A percentile compares a stretch with the other conserved stretches of the same genome.
phyloP scores from a whole-genome alignment of 2,113 vertebrate species.

The Mystacornis crossleyi region DNA sequence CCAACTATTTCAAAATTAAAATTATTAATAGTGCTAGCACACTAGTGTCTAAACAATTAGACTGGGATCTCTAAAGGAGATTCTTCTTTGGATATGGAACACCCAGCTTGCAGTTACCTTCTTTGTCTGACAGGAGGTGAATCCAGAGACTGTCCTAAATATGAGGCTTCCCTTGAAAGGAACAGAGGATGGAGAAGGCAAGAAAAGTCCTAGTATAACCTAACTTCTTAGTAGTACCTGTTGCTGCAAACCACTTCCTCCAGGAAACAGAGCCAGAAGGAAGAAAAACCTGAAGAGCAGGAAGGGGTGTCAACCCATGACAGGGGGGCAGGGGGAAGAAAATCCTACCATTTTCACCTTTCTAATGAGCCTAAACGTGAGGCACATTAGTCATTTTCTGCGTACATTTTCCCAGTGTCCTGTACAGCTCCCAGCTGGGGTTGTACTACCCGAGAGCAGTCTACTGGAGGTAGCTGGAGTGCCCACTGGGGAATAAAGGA shows the following conservation, averaged over 20 bases:
- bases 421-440: neutral
- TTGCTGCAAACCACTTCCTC: too few relatives aligned
- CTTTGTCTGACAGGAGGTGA: neutral
- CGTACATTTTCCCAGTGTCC: neutral
- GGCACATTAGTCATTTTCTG: neutral
- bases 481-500: neutral
- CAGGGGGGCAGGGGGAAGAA: too few relatives aligned
- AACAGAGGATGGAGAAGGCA: neutral
- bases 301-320: too few relatives aligned
- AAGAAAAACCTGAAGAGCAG: too few relatives aligned
- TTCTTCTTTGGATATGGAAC: neutral
- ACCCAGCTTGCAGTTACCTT: neutral
- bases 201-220: neutral
- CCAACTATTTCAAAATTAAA: neutral
- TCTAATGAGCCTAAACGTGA: neutral
- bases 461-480: neutral
- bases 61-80: neutral
- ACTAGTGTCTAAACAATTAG: neutral
- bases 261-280: too few relatives aligned
- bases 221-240: neutral
- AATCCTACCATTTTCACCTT: neutral
- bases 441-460: fast-evolving
- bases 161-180: neutral
- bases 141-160: neutral
- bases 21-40: neutral